Evolutionary conservation across 1,140 invertebrate species (phyloP).

Genomic region (Pararge aegeria): DNA sequence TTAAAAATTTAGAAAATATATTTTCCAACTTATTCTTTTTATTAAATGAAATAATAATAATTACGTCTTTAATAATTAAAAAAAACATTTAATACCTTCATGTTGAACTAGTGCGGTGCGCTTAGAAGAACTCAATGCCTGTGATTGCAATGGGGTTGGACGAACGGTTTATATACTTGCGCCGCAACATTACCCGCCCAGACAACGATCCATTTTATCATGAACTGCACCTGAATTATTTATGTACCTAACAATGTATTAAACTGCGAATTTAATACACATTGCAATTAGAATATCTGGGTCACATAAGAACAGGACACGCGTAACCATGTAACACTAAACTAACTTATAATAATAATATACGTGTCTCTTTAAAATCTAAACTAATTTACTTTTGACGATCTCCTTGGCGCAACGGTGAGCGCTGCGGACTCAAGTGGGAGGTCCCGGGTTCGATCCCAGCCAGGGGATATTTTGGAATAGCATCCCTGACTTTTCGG

Average conservation of each 20-base stretch:
- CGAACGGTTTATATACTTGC: constrained; percentile 49
- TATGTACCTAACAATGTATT: constrained; percentile 36
- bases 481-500: too few species aligned
- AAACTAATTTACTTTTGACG: too few species aligned
- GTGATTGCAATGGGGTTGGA: constrained; percentile 52
- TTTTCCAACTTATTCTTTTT: too few species aligned
- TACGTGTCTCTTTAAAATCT: too few species aligned
- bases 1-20: too few species aligned
- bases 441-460: too few species aligned
- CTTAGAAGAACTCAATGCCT: constrained; percentile 35
- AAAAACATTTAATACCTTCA: constrained; percentile 59
- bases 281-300: constrained; percentile 25
- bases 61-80: too few species aligned
- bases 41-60: too few species aligned
- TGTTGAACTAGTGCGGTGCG: constrained; percentile 42
- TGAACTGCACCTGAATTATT: constrained; percentile 45
- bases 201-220: constrained; percentile 35
- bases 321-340: not conserved
- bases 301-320: constrained; percentile 24
- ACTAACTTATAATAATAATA: too few species aligned
- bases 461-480: too few species aligned
- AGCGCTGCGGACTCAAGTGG: too few species aligned
- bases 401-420: too few species aligned
- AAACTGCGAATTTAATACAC: constrained; percentile 32
- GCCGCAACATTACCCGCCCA: constrained; percentile 11